A percentile compares a stretch with the other conserved stretches of the same genome.
Evolutionary conservation across 2,113 vertebrate species (phyloP).

Genomic region (Sinocyclocheilus anshuiensis): DNA sequence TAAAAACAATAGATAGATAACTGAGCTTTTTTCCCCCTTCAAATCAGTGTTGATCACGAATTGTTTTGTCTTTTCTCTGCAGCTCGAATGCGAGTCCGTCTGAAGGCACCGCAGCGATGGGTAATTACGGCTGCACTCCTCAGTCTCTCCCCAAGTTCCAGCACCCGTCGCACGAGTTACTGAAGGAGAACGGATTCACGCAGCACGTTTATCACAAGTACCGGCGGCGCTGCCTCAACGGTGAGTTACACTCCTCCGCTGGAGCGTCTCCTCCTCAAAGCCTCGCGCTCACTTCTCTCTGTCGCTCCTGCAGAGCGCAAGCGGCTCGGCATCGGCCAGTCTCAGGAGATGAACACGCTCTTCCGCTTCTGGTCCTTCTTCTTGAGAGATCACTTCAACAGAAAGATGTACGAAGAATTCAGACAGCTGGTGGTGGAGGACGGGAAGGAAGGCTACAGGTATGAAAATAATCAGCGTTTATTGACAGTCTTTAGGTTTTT

Average conservation of each 20-base stretch:
- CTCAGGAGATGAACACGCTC: constrained; percentile 99
- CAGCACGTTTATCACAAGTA: constrained; percentile 99
- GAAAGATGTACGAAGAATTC: constrained; percentile 99
- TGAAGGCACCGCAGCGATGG: constrained; percentile 85
- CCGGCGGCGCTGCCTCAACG: constrained; percentile 96
- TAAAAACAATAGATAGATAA: too few relatives aligned
- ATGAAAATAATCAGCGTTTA: too few relatives aligned
- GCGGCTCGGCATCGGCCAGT: constrained; percentile 95
- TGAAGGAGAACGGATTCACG: constrained; percentile 99
- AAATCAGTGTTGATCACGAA: too few relatives aligned
- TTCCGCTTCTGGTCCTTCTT: constrained; percentile 99
- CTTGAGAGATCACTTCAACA: constrained; percentile 97
- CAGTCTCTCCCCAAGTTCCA: constrained; percentile 99
- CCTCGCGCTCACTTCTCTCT: neutral
- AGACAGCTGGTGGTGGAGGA: constrained; percentile 94
- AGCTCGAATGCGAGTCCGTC: constrained; percentile 93
- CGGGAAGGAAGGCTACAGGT: constrained; percentile 97
- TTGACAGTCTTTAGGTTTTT: too few relatives aligned
- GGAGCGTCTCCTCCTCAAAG: neutral
- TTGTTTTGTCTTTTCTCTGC: neutral
- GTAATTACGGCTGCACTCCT: constrained; percentile 92
- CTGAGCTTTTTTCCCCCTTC: too few relatives aligned
- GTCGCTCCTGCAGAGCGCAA: constrained; percentile 83
- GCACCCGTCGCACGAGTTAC: constrained; percentile 96
- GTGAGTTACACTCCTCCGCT: constrained; percentile 66